Evolutionary conservation across 2,113 vertebrate genomes (phyloP).

Genomic region (Neodontobutis hainanensis): DNA sequence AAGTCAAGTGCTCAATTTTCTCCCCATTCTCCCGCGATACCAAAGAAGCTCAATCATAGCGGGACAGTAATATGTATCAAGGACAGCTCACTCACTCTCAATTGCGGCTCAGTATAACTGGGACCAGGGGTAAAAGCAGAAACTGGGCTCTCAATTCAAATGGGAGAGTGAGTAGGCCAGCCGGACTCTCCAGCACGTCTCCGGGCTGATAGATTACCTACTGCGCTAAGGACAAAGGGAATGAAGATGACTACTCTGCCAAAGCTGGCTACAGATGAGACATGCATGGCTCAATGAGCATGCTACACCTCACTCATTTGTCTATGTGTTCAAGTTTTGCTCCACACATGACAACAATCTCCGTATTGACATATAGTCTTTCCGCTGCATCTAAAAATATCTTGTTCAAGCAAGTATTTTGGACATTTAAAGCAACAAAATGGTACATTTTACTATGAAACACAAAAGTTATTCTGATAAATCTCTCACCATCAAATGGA

Average conservation of each 20-base stretch:
- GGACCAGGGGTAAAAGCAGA: conserved; percentile 68
- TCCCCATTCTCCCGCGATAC: conserved; percentile 72
- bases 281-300: conserved; percentile 79
- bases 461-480: neutral
- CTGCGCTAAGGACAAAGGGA: conserved; percentile 83
- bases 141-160: conserved; percentile 81
- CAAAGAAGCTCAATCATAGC: conserved; percentile 81
- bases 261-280: conserved; percentile 82
- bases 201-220: conserved; percentile 81
- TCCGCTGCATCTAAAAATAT: conserved; percentile 59
- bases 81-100: conserved; percentile 85
- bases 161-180: conserved; percentile 79
- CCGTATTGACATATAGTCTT: conserved; percentile 69
- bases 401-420: conserved; percentile 65
- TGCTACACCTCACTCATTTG: conserved; percentile 77
- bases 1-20: conserved; percentile 82
- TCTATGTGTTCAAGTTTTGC: conserved; percentile 80
- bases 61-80: conserved; percentile 81
- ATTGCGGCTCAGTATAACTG: conserved; percentile 79
- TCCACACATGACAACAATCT: conserved; percentile 74
- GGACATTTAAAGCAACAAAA: conserved; percentile 43
- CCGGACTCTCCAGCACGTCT: conserved; percentile 78
- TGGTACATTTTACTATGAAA: conserved; percentile 1
- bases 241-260: conserved; percentile 92
- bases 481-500: neutral